Evolutionary conservation across 1,140 invertebrate genomes (phyloP), one percentile per base, ranked within the genome.

Genomic region (Sarcophaga bullata): DNA sequence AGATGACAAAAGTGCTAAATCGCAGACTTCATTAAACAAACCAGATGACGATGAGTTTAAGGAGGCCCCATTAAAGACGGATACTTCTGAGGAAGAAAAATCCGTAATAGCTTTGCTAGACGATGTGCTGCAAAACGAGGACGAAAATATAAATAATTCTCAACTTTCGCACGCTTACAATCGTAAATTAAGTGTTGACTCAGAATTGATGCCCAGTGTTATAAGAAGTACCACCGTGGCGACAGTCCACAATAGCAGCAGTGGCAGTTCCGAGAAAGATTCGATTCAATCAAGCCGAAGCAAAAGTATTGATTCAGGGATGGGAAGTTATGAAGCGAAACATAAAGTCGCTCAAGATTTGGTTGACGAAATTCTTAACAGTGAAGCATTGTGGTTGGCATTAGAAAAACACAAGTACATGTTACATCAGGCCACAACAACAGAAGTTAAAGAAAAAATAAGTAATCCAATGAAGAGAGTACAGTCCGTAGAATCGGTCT

Each of bases 31-130:
- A 0, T 3, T 84, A 73, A 73, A 81, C 0, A 81, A 73, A 49
- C 84, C 85, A 8, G 73, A 75, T 11, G 49, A 73, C 11, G 58
- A 72, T 9, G 19, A 68, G 13, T 5, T 13, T 0, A 49, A 0
- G 73, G 81, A 7, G 80, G 73, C n/a, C 47, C 2, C 3, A n/a
- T 47, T 13, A 8, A 76, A 15, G 5, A 11, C 17, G 15, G 81
- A 83, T 49, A 50, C 82, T 19, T 82, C 15, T 73, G 83, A 88
- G 8, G 88, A 90, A 10, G 86, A 88, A 13, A 86, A 85, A 25
- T 89, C 88, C 0, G 88, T 89, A 3, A 85, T 90, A 49, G 88
- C 86, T 37, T 86, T 90, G 85, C 25, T 90, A 62, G 88, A 90
- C 48, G 85, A 90, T 84, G 86, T 90, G 8, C 84, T 90, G 6